Evolutionary conservation across 2,797 vertebrate species (phyloP), one percentile per base, ranked within the genome.

Genomic region (Distichodus sexfasciatus): DNA sequence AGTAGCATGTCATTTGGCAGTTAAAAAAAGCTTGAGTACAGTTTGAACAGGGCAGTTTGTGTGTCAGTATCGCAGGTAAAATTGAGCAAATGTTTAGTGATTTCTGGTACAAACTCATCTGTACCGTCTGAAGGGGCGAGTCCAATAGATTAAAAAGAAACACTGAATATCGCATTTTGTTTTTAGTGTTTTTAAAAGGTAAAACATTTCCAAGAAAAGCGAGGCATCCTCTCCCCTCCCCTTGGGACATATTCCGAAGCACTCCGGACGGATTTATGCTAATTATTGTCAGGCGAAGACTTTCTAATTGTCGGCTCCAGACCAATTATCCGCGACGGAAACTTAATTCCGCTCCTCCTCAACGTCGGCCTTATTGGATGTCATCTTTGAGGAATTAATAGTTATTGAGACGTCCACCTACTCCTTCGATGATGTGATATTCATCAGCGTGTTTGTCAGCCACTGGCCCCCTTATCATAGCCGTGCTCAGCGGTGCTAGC

Each of bases 381-480:
- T 62, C 66, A 75, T 78, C 62, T 58, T 66, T 66, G 46, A 66
- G 54, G 66, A 72, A 62, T 78, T 54, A 73, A 67, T 66, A 59
- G 46, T 53, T 70, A 78, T 73, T 75, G 66, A 78, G 69, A 72
- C 26, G 66, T 78, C 76, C 69, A 78, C 76, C 76, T 76, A 72
- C 76, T 75, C 63, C 46, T 26, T 65, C 21, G 61, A 68, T 35
- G 58, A 36, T 62, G 67, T 75, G 73, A 78, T 78, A 76, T 71
- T 78, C 75, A 75, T 71, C 68, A 71, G 79, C 74, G 79, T 75
- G 76, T 80, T 78, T 76, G 75, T 74, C 71, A 74, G 68, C 67
- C 69, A 33, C 66, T 79, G 78, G 77, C 82, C 76, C 75, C 80
- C 74, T 81, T 82, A 82, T 76, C 76, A 63, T 68, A 58, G 51